Evolutionary conservation across 2,888 invertebrate genomes (phyloP).

Genomic region (Drosophila paramelanica): DNA sequence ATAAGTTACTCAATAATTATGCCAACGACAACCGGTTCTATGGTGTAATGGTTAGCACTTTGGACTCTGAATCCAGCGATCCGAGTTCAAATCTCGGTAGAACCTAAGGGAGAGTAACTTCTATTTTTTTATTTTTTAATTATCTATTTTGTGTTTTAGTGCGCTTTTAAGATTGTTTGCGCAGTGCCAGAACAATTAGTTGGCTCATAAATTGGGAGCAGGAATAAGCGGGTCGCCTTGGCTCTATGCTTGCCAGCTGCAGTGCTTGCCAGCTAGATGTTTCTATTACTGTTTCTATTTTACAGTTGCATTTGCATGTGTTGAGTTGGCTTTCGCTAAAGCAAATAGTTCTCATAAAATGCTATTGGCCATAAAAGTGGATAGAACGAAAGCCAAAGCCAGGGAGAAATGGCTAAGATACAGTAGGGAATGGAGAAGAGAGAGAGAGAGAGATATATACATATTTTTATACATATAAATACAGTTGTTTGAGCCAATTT

Average conservation of each 20-base stretch:
- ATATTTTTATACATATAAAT: constrained; percentile 14
- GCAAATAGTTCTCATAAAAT: constrained; percentile 69
- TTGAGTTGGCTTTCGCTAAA: constrained; percentile 54
- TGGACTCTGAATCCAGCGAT: constrained; percentile 85
- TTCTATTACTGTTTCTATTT: constrained; percentile 49
- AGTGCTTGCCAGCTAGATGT: constrained; percentile 28
- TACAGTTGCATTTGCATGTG: constrained; percentile 65
- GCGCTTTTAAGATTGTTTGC: not conserved
- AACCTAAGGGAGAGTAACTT: constrained; percentile 68
- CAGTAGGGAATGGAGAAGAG: too few relatives aligned
- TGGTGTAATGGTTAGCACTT: constrained; percentile 85
- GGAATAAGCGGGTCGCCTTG: not conserved
- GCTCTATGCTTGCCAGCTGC: constrained; percentile 15
- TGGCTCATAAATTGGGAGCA: constrained; percentile 22
- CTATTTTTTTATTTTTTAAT: not conserved
- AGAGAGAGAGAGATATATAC: constrained; percentile 16
- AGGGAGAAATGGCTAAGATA: constrained; percentile 24
- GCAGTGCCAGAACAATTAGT: constrained; percentile 26
- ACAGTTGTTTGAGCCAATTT: constrained; percentile 50
- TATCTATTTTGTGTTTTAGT: not conserved
- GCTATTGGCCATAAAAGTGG: constrained; percentile 69
- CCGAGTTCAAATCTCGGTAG: constrained; percentile 86
- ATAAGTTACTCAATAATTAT: constrained; percentile 1
- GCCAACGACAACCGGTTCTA: constrained; percentile 71
- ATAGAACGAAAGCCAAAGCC: constrained; percentile 28